Base-by-base conservation (phyloP, 2,797 vertebrate genomes). In the Macropus fuliginosus region DNA sequence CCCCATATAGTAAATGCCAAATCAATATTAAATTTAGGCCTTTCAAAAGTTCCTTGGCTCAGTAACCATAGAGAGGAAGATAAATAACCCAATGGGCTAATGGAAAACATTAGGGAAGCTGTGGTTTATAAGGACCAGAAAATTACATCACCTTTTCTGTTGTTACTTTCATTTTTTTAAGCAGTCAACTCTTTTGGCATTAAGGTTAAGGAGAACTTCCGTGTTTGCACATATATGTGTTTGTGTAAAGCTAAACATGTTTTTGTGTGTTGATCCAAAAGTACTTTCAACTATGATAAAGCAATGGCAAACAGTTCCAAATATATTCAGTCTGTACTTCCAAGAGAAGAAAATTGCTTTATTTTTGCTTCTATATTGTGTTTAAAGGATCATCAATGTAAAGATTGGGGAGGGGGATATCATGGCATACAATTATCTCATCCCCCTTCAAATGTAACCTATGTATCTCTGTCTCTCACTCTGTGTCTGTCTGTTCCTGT, bases 21-120 rank as follows among this genome's bases (percentile, higher is more conserved):
- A 90, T 92, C 92, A 90, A 46, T 95, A 94, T 54, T 46, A 90
- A 95, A 94, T 81, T 89, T 56, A 93, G 93, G 8, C 28, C 52
- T 55, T 50, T 95, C 96, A 40, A 5, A 66, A 50, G 66, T 29
- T 28, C 74, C 18, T 93, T 94, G 56, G 62, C 40, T 91, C 54
- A 55, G 16, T 92, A 0, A 34, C 66, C n/a, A 31, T 89, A 74
- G 31, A 6, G 89, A 34, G 91, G 59, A 91, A 59, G n/a, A 74
- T 55, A 93, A 96, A 91, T 95, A n/a, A 95, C 14, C 31, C 93
- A 91, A 91, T 3, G 5, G 74, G 1, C 55, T 93, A 89, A 91
- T 91, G 27, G 52, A 95, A 93, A 55, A 52, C 55, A 16, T 81
- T 50, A 91, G 11, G 28, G n/a, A 91, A 87, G 28, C 50, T 74